These are phyloP conservation scores for Anhinga anhinga DNA, from an alignment of 2,113 vertebrate genomes.

Conservation along the genomic window DNA sequence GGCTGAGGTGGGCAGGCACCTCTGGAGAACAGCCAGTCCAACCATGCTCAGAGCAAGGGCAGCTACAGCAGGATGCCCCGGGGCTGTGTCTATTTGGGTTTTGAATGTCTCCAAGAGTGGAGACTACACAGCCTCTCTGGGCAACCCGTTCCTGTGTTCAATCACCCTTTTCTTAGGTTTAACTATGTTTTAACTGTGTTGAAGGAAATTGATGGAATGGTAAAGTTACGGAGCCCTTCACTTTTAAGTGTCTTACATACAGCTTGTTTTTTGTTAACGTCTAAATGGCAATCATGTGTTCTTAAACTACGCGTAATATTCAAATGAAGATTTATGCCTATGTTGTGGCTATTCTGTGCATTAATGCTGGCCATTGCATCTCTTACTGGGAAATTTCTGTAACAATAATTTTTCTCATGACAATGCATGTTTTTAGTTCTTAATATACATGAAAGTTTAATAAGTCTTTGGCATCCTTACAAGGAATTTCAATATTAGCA, in stretches of 20 bases:
- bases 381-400: neutral
- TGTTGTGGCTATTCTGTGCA: neutral
- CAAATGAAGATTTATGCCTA: neutral
- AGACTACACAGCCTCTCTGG: neutral
- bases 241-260: neutral
- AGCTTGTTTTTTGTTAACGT: neutral
- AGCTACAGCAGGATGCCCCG: neutral
- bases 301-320: neutral
- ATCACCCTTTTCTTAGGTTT: neutral
- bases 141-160: neutral
- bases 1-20: neutral
- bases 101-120: neutral
- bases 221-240: neutral
- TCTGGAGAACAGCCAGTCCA: neutral
- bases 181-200: neutral
- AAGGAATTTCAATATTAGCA: neutral
- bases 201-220: neutral
- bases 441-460: neutral
- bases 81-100: neutral
- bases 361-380: neutral
- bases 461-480: neutral
- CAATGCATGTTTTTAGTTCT: neutral
- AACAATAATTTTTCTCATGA: neutral
- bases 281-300: neutral
- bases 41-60: neutral